Evolutionary conservation across 1,140 invertebrate genomes (phyloP).

Genomic region (Pantala flavescens): DNA sequence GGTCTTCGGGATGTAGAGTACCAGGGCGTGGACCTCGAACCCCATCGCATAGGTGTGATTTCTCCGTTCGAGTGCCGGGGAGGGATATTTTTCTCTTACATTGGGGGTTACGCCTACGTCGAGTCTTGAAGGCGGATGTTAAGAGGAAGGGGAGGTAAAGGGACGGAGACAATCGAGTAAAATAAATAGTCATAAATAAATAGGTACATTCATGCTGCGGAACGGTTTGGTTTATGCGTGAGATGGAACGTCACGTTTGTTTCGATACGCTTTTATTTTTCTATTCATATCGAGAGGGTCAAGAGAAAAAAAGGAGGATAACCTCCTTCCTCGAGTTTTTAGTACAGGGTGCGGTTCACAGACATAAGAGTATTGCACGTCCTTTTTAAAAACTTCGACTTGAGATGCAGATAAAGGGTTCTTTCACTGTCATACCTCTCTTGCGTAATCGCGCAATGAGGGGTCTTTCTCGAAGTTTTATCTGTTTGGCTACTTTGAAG

Average conservation of each 20-base stretch:
- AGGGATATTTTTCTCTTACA: neutral
- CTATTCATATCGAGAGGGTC: neutral
- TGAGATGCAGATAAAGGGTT: no score
- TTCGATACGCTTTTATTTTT: constrained; percentile 4
- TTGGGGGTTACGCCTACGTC: neutral
- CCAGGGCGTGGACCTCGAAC: neutral
- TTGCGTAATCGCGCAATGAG: no score
- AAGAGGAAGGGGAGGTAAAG: neutral
- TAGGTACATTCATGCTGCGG: neutral
- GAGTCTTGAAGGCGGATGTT: neutral
- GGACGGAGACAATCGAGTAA: neutral
- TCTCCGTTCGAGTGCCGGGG: neutral
- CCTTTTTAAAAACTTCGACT: no score
- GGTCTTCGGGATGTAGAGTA: neutral
- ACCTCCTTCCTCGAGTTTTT: no score
- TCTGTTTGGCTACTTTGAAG: no score
- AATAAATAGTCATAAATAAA: neutral
- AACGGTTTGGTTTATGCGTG: neutral
- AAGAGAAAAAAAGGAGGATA: no score
- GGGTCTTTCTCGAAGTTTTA: no score
- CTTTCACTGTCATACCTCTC: no score
- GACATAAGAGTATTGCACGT: no score
- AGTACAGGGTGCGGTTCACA: no score
- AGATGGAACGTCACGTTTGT: neutral
- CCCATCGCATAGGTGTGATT: neutral